Conservation (phyloP, 2,113 vertebrate species). For the Hyaena hyaena region DNA sequence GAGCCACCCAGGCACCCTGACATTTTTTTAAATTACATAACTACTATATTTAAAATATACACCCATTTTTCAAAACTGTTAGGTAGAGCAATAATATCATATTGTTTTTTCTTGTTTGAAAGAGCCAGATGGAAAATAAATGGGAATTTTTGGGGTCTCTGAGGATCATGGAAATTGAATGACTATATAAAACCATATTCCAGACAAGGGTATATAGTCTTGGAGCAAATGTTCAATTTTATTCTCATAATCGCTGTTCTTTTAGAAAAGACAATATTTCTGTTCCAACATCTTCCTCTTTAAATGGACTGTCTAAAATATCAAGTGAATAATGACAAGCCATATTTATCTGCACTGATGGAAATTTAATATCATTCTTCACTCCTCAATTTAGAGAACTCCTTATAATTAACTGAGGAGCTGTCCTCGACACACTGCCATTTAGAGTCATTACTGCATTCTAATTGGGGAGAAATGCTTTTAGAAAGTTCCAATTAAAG, state of each 20-base stretch:
- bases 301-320: constrained; percentile 63
- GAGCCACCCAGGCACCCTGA: neutral
- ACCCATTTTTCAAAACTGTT: constrained; percentile 29
- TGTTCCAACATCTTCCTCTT: constrained; percentile 71
- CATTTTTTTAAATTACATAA: constrained; percentile 6
- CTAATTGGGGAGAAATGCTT: constrained; percentile 74
- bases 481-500: constrained; percentile 74
- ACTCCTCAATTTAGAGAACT: constrained; percentile 70
- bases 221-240: constrained; percentile 50
- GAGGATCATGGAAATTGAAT: constrained; percentile 54
- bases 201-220: constrained; percentile 19
- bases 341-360: constrained; percentile 58
- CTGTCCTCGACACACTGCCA: constrained; percentile 68
- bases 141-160: neutral
- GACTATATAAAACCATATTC: constrained; percentile 45
- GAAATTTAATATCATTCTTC: constrained; percentile 72
- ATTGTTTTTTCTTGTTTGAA: constrained; percentile 58
- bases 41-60: constrained; percentile 14
- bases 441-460: constrained; percentile 74
- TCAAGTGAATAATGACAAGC: constrained; percentile 73
- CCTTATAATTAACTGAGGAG: constrained; percentile 69
- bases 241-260: constrained; percentile 32
- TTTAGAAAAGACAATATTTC: constrained; percentile 68
- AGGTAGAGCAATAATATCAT: constrained; percentile 66
- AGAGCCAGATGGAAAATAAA: constrained; percentile 68